These are phyloP conservation scores for Cardiocondyla obscurior DNA, from an alignment of 1,140 invertebrate species.

Conservation along the genomic window DNA sequence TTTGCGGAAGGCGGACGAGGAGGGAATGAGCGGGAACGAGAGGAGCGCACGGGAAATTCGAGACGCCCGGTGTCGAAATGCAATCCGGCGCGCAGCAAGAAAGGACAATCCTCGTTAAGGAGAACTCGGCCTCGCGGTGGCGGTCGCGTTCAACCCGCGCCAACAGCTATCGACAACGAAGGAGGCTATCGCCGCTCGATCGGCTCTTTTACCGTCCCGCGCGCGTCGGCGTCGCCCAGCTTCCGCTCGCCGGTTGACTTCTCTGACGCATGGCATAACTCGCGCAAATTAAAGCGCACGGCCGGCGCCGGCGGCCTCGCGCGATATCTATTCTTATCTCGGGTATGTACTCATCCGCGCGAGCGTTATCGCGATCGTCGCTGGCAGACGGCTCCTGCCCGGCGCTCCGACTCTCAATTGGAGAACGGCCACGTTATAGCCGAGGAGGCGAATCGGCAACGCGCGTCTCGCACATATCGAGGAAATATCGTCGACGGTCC, in stretches of 20 bases:
- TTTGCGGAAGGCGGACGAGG: constrained; percentile 25
- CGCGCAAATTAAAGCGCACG: constrained; percentile 6
- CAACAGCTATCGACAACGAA: not conserved
- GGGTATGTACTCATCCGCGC: constrained; percentile 27
- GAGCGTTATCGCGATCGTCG: constrained; percentile 36
- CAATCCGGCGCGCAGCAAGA: constrained; percentile 79
- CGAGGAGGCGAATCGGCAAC: not conserved
- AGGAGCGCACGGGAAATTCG: constrained; percentile 69
- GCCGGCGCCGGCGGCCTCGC: not conserved
- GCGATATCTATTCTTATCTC: constrained; percentile 52
- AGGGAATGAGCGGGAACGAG: constrained; percentile 13
- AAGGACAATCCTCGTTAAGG: constrained; percentile 80
- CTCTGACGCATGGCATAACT: not conserved
- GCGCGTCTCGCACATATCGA: not conserved
- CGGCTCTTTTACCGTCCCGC: not conserved
- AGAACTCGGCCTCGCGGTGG: constrained; percentile 24
- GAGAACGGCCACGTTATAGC: not conserved
- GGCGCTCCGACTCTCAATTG: not conserved
- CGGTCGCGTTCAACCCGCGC: not conserved
- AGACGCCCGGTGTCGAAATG: constrained; percentile 77
- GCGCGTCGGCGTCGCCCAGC: not conserved
- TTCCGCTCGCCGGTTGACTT: constrained; percentile 1
- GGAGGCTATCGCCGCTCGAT: not conserved
- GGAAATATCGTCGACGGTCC: not conserved
- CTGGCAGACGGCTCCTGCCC: constrained; percentile 10